Evolutionary conservation across 2,113 vertebrate species (phyloP), one percentile per base, ranked within the genome.

Genomic region (Lophius piscatorius): DNA sequence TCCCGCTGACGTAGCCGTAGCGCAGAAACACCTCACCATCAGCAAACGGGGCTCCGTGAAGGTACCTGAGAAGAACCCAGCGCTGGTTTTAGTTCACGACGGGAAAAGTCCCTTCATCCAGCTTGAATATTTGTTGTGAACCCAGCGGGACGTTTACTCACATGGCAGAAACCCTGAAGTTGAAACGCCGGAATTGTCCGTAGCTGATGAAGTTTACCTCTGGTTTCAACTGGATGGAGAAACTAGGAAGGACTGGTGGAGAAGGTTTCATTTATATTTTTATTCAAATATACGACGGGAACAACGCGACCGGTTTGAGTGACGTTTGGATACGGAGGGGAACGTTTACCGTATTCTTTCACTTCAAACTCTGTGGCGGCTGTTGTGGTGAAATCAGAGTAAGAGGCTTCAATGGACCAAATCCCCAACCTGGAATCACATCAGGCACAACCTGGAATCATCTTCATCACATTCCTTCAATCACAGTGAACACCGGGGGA

Each of bases 381-480:
- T 41, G 64, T 81, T 5, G 95, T 97, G 72, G 79, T 78, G 63
- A 95, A 97, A 45, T 90, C 81, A n/a, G 89, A 87, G 72, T 97
- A 98, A 4, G 90, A 87, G 12, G 95, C 96, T 81, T 90, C 86
- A 49, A 99, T 93, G 47, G 74, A 90, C 97, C 97, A 99, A 2
- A 91, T 46, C 1, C 97, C 97, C 36, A 92, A 93, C 74, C 97
- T 99, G 38, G 0, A 12, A 65, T 1, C 2, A 33, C 29, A 46
- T n/a, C 2, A 36, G 6, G 13, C 3, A 39, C 33, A 54, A 1
- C 7, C 23, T 46, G 33, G 26, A 59, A 36, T 35, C 41, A 63
- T 35, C 6, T 17, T 8, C 18, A 38, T 8, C 9, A 35, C 48
- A 21, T 10, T 24, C 12, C 4, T 4, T 29, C 10, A 3, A 41